These are phyloP conservation scores for Cyphomyrus plagiostoma DNA, from an alignment of 2,113 vertebrate species.

Conservation along the genomic window DNA sequence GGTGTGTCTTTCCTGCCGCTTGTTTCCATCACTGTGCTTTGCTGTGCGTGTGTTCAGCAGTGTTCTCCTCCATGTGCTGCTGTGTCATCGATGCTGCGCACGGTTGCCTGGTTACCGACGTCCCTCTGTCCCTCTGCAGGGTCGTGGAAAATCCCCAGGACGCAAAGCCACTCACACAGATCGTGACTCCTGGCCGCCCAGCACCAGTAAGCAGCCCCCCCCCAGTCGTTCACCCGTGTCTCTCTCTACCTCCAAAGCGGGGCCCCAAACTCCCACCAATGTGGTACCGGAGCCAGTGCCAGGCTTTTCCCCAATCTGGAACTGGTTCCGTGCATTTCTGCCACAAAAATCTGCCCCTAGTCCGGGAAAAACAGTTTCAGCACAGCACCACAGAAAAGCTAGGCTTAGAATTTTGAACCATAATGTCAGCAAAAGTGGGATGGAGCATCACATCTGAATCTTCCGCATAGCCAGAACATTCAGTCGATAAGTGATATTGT, in stretches of 20 bases:
- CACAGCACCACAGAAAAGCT: background rate
- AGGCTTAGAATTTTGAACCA: background rate
- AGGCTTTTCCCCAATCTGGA: background rate
- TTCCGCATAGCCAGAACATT: background rate
- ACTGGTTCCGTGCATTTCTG: background rate
- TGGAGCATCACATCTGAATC: background rate
- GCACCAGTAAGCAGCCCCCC: constrained; percentile 67
- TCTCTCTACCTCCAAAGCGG: background rate
- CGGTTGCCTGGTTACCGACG: background rate
- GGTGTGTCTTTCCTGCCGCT: constrained; percentile 32
- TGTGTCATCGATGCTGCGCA: background rate
- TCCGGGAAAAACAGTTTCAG: background rate
- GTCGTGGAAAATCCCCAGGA: constrained; percentile 70
- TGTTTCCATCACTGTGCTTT: background rate
- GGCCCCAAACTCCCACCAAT: background rate
- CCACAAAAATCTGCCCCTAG: background rate
- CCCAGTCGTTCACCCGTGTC: background rate
- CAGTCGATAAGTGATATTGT: background rate
- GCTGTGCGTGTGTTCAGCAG: background rate
- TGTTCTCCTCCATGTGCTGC: background rate
- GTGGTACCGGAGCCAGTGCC: background rate
- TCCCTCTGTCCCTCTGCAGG: constrained; percentile 49
- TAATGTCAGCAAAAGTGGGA: background rate
- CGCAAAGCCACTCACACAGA: constrained; percentile 62
- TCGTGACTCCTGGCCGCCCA: constrained; percentile 74